Evolutionary conservation across 1,140 invertebrate species (phyloP), one percentile per base, ranked within the genome.

Genomic region (Brachionus koreanus): DNA sequence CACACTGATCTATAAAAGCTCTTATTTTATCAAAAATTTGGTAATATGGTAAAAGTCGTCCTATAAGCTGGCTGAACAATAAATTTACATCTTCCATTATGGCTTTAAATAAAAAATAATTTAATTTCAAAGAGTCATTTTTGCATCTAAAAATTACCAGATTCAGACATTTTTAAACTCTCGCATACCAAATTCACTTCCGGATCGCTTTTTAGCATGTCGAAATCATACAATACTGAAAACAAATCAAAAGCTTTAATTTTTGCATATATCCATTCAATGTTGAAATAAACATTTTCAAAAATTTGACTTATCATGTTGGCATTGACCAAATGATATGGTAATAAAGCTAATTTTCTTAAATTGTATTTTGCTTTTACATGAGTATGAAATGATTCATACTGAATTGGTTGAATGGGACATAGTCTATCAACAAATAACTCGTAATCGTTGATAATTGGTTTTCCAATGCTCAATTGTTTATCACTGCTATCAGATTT

Each of bases 11-110:
- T n/a, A 88, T 85, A 3, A 88, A 84, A 29, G 83, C 83, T 13
- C 85, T 83, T n/a, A 88, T 85, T 76, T 86, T 85, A 33, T 83
- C 77, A 83, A 86, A 85, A n/a, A 83, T 84, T 33, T 84, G 63
- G 79, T 86, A 87, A 83, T 87, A 87, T 0, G 86, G 85, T 7
- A 88, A 82, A 10, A 88, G 84, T 79, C 85, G 86, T 0, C 86
- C 86, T 3, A 84, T 83, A 46, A 88, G 82, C 83, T 87, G 86
- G 13, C 85, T 83, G 7, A 86, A 84, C 52, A 88, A 1, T 3
- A 74, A n/a, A 43, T 74, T 74, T 25, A 39, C 16, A 74, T 74
- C 69, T 25, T 74, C 69, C 6, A 74, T 25, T 5, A 74, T 74
- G 7, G 69, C 69, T 74, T 19, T 12, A 43, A 19, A 1, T 19